Percentiles rank a stretch among this genome's conserved stretches.
phyloP scores from a whole-genome alignment of 2,888 invertebrate species.

The Metalampra italica region DNA sequence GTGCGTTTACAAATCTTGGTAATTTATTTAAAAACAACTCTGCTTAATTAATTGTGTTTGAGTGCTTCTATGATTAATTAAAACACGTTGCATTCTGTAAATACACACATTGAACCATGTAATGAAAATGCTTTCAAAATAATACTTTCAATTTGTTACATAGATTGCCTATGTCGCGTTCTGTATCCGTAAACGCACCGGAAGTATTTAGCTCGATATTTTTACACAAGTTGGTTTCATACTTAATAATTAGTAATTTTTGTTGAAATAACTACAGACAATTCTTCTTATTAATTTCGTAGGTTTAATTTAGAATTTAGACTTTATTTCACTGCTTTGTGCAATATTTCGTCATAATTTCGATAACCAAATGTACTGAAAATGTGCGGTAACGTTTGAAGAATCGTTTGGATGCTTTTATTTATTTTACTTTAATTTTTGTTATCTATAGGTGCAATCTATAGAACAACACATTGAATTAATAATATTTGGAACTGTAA shows the following conservation, averaged over 20 bases:
- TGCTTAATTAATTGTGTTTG: too few species aligned
- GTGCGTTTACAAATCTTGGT: background rate
- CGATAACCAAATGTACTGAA: constrained; percentile 20
- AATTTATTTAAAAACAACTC: too few species aligned
- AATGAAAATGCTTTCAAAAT: too few species aligned
- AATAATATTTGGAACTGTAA: too few species aligned
- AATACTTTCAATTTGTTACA: too few species aligned
- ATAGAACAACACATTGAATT: too few species aligned
- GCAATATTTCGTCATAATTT: constrained; percentile 30
- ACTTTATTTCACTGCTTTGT: background rate
- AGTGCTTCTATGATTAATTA: too few species aligned
- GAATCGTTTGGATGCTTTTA: constrained; percentile 19
- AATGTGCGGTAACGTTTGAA: constrained; percentile 29
- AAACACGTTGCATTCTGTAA: too few species aligned
- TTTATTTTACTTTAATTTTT: background rate
- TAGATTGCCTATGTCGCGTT: too few species aligned
- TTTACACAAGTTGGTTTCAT: background rate
- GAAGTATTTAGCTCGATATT: constrained; percentile 6
- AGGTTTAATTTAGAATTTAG: background rate
- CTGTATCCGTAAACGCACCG: constrained; percentile 14
- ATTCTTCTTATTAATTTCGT: background rate
- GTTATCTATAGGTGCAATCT: too few species aligned
- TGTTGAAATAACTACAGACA: background rate
- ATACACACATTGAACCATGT: too few species aligned
- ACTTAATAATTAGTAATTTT: background rate